Evolutionary conservation across 2,888 invertebrate genomes (phyloP).

Genomic region (Danaus chrysippus): DNA sequence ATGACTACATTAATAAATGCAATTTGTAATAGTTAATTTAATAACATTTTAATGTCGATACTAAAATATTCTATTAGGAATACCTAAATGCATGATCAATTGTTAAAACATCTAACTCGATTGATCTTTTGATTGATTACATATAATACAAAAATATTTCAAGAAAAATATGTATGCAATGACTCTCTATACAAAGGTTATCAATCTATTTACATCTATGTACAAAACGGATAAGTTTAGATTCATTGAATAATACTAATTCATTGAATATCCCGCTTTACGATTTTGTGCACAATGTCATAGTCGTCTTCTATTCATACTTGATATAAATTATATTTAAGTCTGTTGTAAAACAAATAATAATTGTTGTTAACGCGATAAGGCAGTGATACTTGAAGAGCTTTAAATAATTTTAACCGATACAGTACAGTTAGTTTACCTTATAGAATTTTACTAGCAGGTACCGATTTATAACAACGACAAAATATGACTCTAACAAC

Average conservation of each 20-base stretch:
- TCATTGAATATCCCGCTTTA: background rate
- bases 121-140: conserved; percentile 37
- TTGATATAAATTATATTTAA: too few species aligned
- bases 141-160: conserved; percentile 67
- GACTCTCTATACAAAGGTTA: conserved; percentile 65
- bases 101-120: conserved; percentile 16
- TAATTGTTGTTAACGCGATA: conserved; percentile 10
- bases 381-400: conserved; percentile 23
- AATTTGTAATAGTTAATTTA: conserved; percentile 47
- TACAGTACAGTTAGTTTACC: conserved; percentile 1
- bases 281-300: background rate
- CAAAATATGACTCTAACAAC: conserved; percentile 14
- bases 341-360: background rate
- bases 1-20: conserved; percentile 53
- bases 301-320: background rate
- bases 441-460: conserved; percentile 18
- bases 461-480: conserved; percentile 24
- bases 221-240: conserved; percentile 45
- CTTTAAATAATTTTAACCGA: conserved; percentile 1
- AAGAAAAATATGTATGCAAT: conserved; percentile 64
- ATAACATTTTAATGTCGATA: conserved; percentile 18
- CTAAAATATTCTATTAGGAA: background rate
- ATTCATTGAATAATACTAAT: conserved; percentile 7
- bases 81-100: background rate
- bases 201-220: conserved; percentile 62